phyloP scores from a whole-genome alignment of 2,888 invertebrate genomes.

The Cerceris ruficornis region DNA sequence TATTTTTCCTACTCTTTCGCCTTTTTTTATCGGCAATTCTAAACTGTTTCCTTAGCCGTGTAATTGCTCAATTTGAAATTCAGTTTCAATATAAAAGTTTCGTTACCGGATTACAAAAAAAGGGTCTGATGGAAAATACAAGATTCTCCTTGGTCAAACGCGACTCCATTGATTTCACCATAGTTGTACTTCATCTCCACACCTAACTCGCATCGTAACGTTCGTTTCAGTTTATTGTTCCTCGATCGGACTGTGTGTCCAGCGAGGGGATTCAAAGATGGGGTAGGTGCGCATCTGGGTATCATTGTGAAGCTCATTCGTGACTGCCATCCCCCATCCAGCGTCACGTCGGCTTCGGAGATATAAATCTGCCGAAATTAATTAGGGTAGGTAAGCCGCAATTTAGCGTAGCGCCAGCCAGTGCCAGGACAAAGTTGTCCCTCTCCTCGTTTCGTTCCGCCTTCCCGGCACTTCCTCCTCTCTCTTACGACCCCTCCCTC shows the following conservation, averaged over 20 bases:
- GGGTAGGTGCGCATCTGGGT: slow-evolving; percentile 37
- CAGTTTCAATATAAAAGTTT: no score
- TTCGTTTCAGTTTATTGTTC: slow-evolving; percentile 32
- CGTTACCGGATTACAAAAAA: no score
- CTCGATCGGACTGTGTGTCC: slow-evolving; percentile 24
- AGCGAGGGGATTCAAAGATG: neutral
- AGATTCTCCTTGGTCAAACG: no score
- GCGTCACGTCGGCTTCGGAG: slow-evolving; percentile 36
- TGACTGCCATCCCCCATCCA: slow-evolving; percentile 34
- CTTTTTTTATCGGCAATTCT: no score
- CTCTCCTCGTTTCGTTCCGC: slow-evolving; percentile 31
- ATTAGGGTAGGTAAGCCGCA: slow-evolving; percentile 74
- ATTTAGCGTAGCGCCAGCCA: slow-evolving; percentile 63
- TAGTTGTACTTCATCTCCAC: neutral
- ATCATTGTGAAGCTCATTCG: slow-evolving; percentile 38
- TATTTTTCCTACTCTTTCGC: no score
- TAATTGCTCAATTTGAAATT: no score
- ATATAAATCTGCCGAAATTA: slow-evolving; percentile 70
- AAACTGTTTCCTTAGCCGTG: no score
- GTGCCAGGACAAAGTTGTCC: slow-evolving; percentile 60
- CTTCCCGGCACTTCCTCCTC: neutral
- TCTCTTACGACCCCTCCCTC: slow-evolving; percentile 21
- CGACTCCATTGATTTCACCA: no score
- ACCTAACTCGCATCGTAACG: neutral
- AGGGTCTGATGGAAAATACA: no score